Percentiles rank a stretch among this genome's conserved stretches.
Conservation (phyloP, 2,888 invertebrate genomes). For the Ptycholaimellus sp. region DNA sequence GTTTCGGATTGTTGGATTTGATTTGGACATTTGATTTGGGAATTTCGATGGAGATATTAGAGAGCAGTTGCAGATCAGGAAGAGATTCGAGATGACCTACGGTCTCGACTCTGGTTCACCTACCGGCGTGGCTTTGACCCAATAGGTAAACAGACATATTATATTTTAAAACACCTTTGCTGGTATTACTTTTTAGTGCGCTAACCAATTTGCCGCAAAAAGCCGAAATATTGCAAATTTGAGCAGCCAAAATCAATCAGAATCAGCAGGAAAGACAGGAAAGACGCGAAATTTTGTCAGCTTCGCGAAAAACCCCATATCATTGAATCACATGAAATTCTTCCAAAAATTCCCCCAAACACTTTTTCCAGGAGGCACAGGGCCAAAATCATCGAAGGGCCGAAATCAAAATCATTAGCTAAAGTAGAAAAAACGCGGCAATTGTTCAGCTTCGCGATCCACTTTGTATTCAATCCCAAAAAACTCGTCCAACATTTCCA, state of each 20-base stretch:
- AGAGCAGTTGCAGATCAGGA: constrained; percentile 56
- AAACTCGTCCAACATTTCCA: not conserved
- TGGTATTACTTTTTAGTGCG: not conserved
- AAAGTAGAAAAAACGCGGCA: no score
- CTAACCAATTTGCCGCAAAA: not conserved
- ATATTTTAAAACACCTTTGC: not conserved
- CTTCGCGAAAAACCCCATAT: not conserved
- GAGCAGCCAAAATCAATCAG: no score
- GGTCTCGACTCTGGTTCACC: constrained; percentile 78
- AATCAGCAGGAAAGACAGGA: not conserved
- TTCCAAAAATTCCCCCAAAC: no score
- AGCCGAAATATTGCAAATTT: not conserved
- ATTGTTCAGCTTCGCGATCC: no score
- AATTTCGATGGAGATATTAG: no score
- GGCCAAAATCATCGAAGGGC: no score
- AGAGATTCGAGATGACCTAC: constrained; percentile 57
- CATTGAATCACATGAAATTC: no score
- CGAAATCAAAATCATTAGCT: no score
- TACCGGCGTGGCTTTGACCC: constrained; percentile 77
- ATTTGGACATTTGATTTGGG: no score
- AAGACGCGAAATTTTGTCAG: not conserved
- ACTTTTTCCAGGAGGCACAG: no score
- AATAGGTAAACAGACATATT: constrained; percentile 54
- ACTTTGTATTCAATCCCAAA: not conserved
- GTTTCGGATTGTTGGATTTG: no score